These are phyloP conservation scores for Forbesichthys agassizii DNA, from an alignment of 2,113 vertebrate species.

Conservation along the genomic window DNA sequence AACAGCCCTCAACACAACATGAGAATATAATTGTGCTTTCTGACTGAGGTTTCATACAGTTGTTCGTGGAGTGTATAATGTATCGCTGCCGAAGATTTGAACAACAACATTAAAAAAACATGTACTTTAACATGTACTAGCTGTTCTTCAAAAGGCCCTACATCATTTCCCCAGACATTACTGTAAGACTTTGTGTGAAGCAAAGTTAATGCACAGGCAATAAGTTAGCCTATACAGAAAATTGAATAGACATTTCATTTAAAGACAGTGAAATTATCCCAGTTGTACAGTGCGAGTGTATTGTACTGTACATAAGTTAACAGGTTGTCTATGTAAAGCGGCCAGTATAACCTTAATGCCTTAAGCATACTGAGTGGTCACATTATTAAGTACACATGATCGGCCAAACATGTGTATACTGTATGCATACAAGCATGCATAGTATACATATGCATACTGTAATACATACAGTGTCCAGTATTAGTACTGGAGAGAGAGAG, in stretches of 20 bases:
- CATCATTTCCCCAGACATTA: background rate
- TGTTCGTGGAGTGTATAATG: background rate
- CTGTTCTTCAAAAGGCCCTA: background rate
- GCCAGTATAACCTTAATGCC: no score
- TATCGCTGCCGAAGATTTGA: background rate
- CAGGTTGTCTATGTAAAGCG: no score
- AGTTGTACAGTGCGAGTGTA: background rate
- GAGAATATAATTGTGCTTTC: background rate
- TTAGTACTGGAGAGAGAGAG: background rate
- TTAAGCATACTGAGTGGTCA: no score
- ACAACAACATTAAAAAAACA: background rate
- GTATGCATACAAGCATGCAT: background rate
- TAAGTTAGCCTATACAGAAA: no score
- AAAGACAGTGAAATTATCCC: no score
- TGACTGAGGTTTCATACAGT: background rate
- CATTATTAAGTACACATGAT: no score
- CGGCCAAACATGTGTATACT: no score
- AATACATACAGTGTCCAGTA: background rate
- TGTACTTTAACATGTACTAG: background rate
- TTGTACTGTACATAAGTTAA: background rate
- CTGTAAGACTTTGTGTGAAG: background rate
- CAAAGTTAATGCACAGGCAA: background rate
- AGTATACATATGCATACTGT: background rate
- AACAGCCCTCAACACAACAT: no score
- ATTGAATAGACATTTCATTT: no score